Conservation (phyloP, 2,113 vertebrate species). For the Ginglymostoma cirratum region DNA sequence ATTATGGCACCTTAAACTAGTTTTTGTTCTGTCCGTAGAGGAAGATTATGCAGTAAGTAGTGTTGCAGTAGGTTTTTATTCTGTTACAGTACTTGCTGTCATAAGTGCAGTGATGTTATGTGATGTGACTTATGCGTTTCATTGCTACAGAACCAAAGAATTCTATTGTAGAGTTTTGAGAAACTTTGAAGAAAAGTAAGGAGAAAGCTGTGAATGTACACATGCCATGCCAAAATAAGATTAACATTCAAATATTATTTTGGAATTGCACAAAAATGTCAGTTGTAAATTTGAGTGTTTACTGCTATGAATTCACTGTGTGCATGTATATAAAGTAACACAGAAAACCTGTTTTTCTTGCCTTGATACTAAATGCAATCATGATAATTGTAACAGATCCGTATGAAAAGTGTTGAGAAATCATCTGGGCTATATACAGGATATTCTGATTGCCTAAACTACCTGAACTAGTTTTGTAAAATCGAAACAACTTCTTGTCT, state of each 20-base stretch:
- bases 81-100: not conserved
- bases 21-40: not conserved
- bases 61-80: not conserved
- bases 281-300: conserved; percentile 12
- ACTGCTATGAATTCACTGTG: not conserved
- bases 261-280: conserved; percentile 10
- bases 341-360: not conserved
- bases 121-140: conserved; percentile 41
- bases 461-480: not conserved
- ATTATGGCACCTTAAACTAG: not conserved
- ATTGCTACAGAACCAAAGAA: conserved; percentile 51
- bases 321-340: not conserved
- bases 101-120: not conserved
- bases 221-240: conserved; percentile 28
- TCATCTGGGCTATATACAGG: not conserved
- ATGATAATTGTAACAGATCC: not conserved
- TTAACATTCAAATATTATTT: not conserved
- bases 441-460: not conserved
- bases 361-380: not conserved
- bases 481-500: not conserved
- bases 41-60: not conserved
- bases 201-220: conserved; percentile 19
- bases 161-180: conserved; percentile 32
- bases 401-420: not conserved
- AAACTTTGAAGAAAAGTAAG: conserved; percentile 36